These are phyloP conservation scores for Acomys russatus DNA, from an alignment of 2,797 vertebrate genomes.

Conservation along the genomic window DNA sequence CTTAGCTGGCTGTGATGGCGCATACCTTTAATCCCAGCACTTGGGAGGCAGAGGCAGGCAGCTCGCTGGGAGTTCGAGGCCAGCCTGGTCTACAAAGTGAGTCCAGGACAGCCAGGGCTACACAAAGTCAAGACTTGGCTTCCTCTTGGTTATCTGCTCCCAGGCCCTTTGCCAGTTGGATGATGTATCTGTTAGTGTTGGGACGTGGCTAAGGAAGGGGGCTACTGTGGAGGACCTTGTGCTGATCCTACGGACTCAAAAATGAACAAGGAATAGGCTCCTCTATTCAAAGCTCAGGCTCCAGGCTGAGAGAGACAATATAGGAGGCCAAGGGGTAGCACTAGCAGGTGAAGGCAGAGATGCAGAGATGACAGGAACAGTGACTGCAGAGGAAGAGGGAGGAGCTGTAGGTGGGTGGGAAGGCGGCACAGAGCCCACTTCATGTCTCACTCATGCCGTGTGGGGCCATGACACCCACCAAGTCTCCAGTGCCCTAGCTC, in stretches of 20 bases:
- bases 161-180: not conserved
- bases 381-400: too few species aligned
- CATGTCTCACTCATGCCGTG: accelerated
- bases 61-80: too few species aligned
- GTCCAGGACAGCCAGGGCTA: too few species aligned
- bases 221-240: not conserved
- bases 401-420: accelerated
- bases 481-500: not conserved
- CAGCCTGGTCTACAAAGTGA: too few species aligned
- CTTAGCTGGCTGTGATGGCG: too few species aligned
- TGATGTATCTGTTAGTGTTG: accelerated
- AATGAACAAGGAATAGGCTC: not conserved
- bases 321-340: not conserved
- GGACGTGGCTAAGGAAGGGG: too few species aligned
- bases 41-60: too few species aligned
- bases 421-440: not conserved
- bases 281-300: accelerated
- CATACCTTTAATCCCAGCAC: too few species aligned
- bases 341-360: too few species aligned
- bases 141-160: not conserved
- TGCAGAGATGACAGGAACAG: not conserved
- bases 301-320: not conserved
- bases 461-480: accelerated
- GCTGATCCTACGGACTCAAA: not conserved
- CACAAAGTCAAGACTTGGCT: not conserved